Evolutionary conservation across 1,140 invertebrate genomes (phyloP).

Genomic region (Theocolax elegans): DNA sequence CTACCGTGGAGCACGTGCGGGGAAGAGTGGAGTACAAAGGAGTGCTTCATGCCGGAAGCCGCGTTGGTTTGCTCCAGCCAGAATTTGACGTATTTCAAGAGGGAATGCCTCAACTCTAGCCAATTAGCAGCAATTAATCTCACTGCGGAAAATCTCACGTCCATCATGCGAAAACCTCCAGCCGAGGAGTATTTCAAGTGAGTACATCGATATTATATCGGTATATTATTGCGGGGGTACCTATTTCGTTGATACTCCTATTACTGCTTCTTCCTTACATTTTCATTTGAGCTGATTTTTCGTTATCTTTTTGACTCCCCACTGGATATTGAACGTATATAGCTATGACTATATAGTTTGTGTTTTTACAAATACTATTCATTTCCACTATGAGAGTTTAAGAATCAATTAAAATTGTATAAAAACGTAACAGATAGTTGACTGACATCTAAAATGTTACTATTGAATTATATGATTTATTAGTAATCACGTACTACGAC

Average conservation of each 20-base stretch:
- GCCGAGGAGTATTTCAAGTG: constrained; percentile 89
- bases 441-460: too few relatives aligned
- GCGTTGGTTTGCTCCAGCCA: constrained; percentile 69
- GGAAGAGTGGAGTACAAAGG: constrained; percentile 79
- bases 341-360: too few relatives aligned
- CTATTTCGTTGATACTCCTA: not conserved
- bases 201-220: too few relatives aligned
- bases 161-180: constrained; percentile 70
- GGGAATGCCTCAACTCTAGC: constrained; percentile 66
- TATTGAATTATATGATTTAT: too few relatives aligned
- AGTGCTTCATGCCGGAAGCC: constrained; percentile 76
- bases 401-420: too few relatives aligned
- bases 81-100: constrained; percentile 77
- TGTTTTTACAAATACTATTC: too few relatives aligned
- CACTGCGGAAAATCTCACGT: constrained; percentile 53
- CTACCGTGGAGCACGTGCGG: constrained; percentile 85
- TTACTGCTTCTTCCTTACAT: not conserved
- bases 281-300: not conserved
- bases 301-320: too few relatives aligned
- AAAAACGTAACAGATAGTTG: too few relatives aligned
- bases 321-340: too few relatives aligned
- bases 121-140: constrained; percentile 59
- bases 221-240: too few relatives aligned
- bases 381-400: too few relatives aligned
- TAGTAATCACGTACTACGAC: constrained; percentile 79